These are phyloP conservation scores for Turdus rufiventris DNA, from an alignment of 2,113 vertebrate genomes.

Conservation along the genomic window DNA sequence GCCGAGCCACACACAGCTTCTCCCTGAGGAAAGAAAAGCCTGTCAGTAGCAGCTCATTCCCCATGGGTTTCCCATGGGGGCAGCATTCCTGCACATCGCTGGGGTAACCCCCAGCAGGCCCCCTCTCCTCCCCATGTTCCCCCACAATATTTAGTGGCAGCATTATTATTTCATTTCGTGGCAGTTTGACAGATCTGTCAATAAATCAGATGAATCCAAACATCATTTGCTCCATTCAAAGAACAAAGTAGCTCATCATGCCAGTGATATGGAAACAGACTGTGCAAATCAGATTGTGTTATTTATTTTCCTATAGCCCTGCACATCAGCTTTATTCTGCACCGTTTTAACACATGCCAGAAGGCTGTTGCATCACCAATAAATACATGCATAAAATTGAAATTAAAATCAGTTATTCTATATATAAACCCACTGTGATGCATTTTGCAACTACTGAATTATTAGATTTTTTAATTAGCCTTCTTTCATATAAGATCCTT, in stretches of 20 bases:
- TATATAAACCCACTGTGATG: neutral
- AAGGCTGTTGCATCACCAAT: neutral
- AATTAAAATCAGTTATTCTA: neutral
- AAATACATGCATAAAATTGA: neutral
- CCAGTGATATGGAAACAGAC: neutral
- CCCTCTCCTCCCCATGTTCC: neutral
- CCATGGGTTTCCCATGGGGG: neutral
- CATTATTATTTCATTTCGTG: neutral
- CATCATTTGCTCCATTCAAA: constrained; percentile 8
- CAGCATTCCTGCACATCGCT: constrained; percentile 15
- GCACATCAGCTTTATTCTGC: neutral
- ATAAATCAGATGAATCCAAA: constrained; percentile 6
- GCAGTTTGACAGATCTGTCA: neutral
- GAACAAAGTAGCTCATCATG: neutral
- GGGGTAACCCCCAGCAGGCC: neutral
- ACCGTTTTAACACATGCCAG: neutral
- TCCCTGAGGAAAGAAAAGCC: constrained; percentile 77
- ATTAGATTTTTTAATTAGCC: neutral
- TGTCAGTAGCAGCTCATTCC: constrained; percentile 32
- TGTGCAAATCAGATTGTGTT: neutral
- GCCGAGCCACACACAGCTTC: constrained; percentile 89
- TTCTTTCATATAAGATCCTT: neutral
- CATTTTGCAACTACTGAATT: neutral
- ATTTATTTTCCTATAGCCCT: neutral
- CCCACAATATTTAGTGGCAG: neutral